These are phyloP conservation scores for Agonum fuliginosum DNA, from an alignment of 2,888 invertebrate genomes.

Conservation along the genomic window DNA sequence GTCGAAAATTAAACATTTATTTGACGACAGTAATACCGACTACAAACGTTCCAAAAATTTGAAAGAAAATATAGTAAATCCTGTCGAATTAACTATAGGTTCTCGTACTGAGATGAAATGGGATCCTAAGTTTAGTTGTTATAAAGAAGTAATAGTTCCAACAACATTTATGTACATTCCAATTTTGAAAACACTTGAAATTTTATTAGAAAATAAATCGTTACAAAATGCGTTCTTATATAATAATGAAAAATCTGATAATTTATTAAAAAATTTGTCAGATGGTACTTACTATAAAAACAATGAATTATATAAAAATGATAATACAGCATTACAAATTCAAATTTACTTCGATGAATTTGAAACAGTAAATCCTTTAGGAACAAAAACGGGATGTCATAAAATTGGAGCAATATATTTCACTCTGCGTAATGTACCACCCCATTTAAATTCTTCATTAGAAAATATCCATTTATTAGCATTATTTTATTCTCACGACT, in stretches of 20 bases:
- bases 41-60: slow-evolving; percentile 48
- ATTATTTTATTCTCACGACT: slow-evolving; percentile 14
- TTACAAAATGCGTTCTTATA: slow-evolving; percentile 5
- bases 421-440: slow-evolving; percentile 56
- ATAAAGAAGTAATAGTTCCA: slow-evolving; percentile 44
- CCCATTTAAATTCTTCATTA: slow-evolving; percentile 49
- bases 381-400: slow-evolving; percentile 57
- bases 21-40: not conserved
- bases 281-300: slow-evolving; percentile 20
- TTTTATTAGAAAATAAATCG: slow-evolving; percentile 40
- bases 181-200: slow-evolving; percentile 39
- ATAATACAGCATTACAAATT: slow-evolving; percentile 45
- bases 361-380: slow-evolving; percentile 59
- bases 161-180: slow-evolving; percentile 45
- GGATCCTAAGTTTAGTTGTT: not conserved
- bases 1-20: too few species aligned
- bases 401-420: slow-evolving; percentile 61
- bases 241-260: not conserved
- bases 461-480: slow-evolving; percentile 53
- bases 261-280: not conserved
- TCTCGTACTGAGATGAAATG: slow-evolving; percentile 40
- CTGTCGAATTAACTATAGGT: slow-evolving; percentile 36
- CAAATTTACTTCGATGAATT: slow-evolving; percentile 60
- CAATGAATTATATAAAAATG: slow-evolving; percentile 7
- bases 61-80: slow-evolving; percentile 34